These are phyloP conservation scores for Cavia porcellus DNA, from an alignment of 2,113 vertebrate species.

Conservation along the genomic window DNA sequence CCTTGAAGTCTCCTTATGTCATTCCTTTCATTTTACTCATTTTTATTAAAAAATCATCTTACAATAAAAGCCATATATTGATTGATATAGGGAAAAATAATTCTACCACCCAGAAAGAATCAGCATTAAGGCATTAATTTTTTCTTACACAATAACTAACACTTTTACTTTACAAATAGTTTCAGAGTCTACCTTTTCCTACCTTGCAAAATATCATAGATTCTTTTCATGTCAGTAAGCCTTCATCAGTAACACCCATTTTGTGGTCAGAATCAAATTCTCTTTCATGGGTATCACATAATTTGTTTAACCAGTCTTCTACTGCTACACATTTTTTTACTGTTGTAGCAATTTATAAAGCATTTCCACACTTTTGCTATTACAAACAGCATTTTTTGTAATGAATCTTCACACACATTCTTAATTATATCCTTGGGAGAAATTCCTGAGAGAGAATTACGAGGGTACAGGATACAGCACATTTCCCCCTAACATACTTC, in stretches of 20 bases:
- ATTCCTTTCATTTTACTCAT: slow-evolving; percentile 13
- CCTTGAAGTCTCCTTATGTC: not conserved
- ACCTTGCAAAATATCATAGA: slow-evolving; percentile 46
- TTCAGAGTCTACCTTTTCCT: slow-evolving; percentile 53
- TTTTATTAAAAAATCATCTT: not conserved
- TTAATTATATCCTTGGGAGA: slow-evolving; percentile 72
- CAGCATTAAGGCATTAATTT: slow-evolving; percentile 25
- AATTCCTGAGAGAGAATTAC: slow-evolving; percentile 57
- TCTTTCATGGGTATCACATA: not conserved
- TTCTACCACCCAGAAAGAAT: slow-evolving; percentile 29
- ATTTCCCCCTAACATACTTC: slow-evolving; percentile 1
- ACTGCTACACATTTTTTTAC: slow-evolving; percentile 40
- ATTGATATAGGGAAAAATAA: slow-evolving; percentile 1
- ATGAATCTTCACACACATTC: slow-evolving; percentile 63
- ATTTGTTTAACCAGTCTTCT: slow-evolving; percentile 51
- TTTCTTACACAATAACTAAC: slow-evolving; percentile 29
- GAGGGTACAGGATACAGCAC: slow-evolving; percentile 41
- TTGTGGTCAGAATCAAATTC: slow-evolving; percentile 53
- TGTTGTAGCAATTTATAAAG: slow-evolving; percentile 45
- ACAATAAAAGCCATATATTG: slow-evolving; percentile 2
- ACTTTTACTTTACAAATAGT: not conserved
- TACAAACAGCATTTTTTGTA: slow-evolving; percentile 65
- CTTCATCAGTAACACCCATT: slow-evolving; percentile 23
- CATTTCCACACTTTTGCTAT: slow-evolving; percentile 58
- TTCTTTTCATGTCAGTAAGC: not conserved